These are phyloP conservation scores for Pyralis farinalis DNA, from an alignment of 2,888 invertebrate species.

Conservation along the genomic window DNA sequence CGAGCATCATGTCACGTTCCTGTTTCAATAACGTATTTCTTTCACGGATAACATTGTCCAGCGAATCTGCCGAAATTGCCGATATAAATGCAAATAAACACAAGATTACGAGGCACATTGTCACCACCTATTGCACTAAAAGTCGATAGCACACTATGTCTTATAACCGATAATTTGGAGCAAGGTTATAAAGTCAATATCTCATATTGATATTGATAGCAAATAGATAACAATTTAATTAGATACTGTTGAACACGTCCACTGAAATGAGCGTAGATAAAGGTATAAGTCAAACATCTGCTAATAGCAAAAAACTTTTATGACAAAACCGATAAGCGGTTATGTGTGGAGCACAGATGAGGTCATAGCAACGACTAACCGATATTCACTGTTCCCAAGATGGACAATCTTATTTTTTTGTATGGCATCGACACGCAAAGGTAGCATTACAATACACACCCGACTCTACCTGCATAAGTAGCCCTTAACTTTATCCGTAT, in stretches of 20 bases:
- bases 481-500: no score
- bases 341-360: no score
- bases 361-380: no score
- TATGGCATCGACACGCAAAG: no score
- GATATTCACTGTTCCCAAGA: no score
- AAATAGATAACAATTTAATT: constrained; percentile 11
- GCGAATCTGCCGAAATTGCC: constrained; percentile 14
- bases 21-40: constrained; percentile 67
- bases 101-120: constrained; percentile 36
- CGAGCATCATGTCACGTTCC: constrained; percentile 73
- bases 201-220: constrained; percentile 10
- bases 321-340: no score
- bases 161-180: constrained; percentile 20
- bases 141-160: constrained; percentile 11
- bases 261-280: no score
- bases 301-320: no score
- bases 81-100: constrained; percentile 18
- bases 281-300: no score
- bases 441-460: no score
- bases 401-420: no score
- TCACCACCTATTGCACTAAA: constrained; percentile 11
- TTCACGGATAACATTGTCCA: constrained; percentile 31
- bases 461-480: no score
- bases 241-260: background rate
- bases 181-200: constrained; percentile 28